phyloP scores from a whole-genome alignment of 2,113 vertebrate species.

The Cyanocitta stelleri region DNA sequence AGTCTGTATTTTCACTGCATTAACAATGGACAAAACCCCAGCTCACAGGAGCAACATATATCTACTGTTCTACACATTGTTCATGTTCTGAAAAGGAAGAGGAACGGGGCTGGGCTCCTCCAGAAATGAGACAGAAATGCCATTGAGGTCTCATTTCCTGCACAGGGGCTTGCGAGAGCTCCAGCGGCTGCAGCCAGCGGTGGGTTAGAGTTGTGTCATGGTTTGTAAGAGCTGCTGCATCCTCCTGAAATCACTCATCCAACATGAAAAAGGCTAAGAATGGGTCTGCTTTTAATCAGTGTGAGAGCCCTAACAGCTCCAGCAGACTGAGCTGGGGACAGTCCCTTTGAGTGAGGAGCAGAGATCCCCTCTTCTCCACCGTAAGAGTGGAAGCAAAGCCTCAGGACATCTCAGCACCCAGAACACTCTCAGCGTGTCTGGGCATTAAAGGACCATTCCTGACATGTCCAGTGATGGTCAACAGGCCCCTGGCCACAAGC shows the following conservation, averaged over 20 bases:
- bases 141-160: slow-evolving; percentile 22
- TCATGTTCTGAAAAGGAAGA: slow-evolving; percentile 6
- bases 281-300: background rate
- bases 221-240: background rate
- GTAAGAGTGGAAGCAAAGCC: background rate
- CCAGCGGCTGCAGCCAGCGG: background rate
- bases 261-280: background rate
- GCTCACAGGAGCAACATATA: background rate
- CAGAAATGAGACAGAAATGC: slow-evolving; percentile 48
- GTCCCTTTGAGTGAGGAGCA: background rate
- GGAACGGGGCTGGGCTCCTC: slow-evolving; percentile 6
- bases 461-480: accelerated
- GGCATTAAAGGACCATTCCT: background rate
- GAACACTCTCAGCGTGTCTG: accelerated
- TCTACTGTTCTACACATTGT: background rate
- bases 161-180: background rate
- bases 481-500: background rate
- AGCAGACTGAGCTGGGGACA: background rate
- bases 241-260: background rate
- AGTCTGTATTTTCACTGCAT: background rate
- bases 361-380: no score
- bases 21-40: slow-evolving; percentile 23
- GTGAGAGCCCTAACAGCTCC: background rate
- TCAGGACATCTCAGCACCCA: background rate
- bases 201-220: background rate